Percentiles rank a stretch among this genome's conserved stretches.
Evolutionary conservation across 30 jellyfish, hydroid and myxozoan species (phyloP).

Genomic region (Morbakka virulenta): DNA sequence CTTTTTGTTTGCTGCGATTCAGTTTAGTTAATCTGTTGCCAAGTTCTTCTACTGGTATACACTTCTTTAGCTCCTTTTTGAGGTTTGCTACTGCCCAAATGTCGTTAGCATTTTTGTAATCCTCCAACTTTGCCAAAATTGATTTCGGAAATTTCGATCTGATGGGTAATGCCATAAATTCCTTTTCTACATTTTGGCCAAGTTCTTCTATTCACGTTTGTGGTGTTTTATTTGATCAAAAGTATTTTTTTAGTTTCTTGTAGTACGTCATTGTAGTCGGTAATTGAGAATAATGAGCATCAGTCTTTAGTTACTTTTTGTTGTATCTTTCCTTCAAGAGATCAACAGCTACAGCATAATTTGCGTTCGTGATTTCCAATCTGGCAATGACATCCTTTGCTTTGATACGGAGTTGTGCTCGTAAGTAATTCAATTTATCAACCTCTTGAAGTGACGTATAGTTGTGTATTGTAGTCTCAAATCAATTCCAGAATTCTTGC

Average conservation of each 20-base stretch:
- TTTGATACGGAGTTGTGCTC: slow-evolving; percentile 18
- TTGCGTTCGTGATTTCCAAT: slow-evolving; percentile 25
- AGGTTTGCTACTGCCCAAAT: too few relatives aligned
- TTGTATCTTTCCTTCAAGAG: slow-evolving; percentile 31
- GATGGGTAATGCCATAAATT: neutral
- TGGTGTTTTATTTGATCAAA: neutral
- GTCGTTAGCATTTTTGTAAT: too few relatives aligned
- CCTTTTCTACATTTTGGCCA: neutral
- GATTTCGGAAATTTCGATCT: neutral
- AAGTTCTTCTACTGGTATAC: too few relatives aligned
- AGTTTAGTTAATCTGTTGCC: too few relatives aligned
- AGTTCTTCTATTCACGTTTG: neutral
- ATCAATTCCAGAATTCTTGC: slow-evolving; percentile 41
- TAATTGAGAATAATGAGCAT: slow-evolving; percentile 26
- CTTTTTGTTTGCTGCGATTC: too few relatives aligned
- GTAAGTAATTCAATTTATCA: slow-evolving; percentile 28
- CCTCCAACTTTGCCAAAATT: too few relatives aligned
- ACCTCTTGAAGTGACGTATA: slow-evolving; percentile 13
- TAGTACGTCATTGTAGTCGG: neutral
- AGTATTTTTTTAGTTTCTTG: neutral
- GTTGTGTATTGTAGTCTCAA: slow-evolving; percentile 21
- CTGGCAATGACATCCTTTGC: slow-evolving; percentile 28
- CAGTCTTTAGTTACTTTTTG: slow-evolving; percentile 2
- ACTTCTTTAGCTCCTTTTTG: too few relatives aligned
- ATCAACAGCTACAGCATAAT: slow-evolving; percentile 10